Evolutionary conservation across 2,113 vertebrate genomes (phyloP).

Genomic region (Apodemus speciosus): DNA sequence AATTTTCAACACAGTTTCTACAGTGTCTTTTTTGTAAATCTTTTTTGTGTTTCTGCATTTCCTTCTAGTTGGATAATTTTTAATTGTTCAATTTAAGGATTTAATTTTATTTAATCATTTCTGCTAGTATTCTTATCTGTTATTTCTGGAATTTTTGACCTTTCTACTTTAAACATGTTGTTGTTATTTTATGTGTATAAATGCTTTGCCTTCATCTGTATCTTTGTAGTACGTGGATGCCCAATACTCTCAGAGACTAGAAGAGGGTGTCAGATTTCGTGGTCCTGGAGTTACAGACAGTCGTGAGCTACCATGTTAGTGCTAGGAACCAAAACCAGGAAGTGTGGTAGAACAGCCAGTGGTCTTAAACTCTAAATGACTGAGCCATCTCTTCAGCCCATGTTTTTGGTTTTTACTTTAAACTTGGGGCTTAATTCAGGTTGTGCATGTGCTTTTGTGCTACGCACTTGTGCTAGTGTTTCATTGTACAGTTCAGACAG

Average conservation of each 20-base stretch:
- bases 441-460: background rate
- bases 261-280: background rate
- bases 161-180: background rate
- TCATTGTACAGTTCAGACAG: background rate
- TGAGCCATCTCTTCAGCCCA: background rate
- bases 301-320: background rate
- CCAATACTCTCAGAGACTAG: background rate
- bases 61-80: background rate
- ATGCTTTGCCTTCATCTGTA: background rate
- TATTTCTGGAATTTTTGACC: background rate
- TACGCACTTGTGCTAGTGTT: background rate
- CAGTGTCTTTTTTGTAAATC: background rate
- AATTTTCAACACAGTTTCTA: background rate
- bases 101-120: background rate
- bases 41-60: background rate
- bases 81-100: background rate
- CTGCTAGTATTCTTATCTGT: background rate
- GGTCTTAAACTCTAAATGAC: background rate
- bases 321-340: background rate
- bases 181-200: background rate
- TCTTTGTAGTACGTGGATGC: background rate
- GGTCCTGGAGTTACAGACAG: background rate
- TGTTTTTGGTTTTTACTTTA: background rate
- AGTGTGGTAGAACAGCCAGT: background rate
- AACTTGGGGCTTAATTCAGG: background rate